Conservation (phyloP, 1,140 invertebrate species). For the Grapholita molesta region DNA sequence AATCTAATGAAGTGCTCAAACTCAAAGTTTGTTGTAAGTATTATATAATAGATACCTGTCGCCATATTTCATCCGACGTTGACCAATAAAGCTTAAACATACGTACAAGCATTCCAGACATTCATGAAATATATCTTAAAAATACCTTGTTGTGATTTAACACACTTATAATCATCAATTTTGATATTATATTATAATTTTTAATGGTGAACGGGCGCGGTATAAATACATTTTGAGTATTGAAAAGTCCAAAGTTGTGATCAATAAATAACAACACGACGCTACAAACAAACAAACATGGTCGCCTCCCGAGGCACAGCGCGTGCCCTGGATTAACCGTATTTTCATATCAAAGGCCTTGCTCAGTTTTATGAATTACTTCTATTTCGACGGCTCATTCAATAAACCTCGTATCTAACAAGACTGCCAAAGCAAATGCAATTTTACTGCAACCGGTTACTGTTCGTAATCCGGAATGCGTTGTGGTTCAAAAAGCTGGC, state of each 20-base stretch:
- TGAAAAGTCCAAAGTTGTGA: conserved; percentile 54
- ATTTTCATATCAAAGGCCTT: conserved; percentile 74
- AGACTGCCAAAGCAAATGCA: background rate
- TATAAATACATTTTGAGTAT: conserved; percentile 61
- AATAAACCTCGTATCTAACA: background rate
- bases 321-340: conserved; percentile 66
- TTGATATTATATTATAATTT: conserved; percentile 61
- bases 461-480: background rate
- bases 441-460: background rate
- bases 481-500: background rate
- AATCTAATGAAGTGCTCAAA: background rate
- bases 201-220: conserved; percentile 43
- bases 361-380: conserved; percentile 68
- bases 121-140: conserved; percentile 42
- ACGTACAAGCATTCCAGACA: conserved; percentile 41
- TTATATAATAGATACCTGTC: background rate
- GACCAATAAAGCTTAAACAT: conserved; percentile 35
- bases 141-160: conserved; percentile 54
- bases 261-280: conserved; percentile 52
- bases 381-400: conserved; percentile 26
- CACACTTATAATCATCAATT: conserved; percentile 62
- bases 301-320: conserved; percentile 43
- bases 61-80: conserved; percentile 26
- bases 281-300: conserved; percentile 45
- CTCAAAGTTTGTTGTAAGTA: background rate